Evolutionary conservation across 2,888 invertebrate species (phyloP), one percentile per base, ranked within the genome.

Genomic region (Clitarchus hookeri): DNA sequence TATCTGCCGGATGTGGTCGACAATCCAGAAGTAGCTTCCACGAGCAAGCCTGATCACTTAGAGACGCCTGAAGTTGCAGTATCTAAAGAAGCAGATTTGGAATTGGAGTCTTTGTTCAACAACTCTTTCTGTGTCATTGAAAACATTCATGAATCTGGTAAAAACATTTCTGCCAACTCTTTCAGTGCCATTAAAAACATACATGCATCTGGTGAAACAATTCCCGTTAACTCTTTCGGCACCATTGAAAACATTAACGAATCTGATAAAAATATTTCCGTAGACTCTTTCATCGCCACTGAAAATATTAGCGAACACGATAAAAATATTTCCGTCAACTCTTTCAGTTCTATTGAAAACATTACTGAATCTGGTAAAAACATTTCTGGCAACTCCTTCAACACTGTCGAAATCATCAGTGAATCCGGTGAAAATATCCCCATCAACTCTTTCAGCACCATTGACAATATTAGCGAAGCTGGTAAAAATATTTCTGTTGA

Each of bases 1-100:
- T 82, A 82, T 27, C 44, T 82, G 8, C 27, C 1, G 82, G 82
- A 82, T 19, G 82, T n/a, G 65, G 65, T n/a, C n/a, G 65, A 65
- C 65, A 65, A 65, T n/a, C 23, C 19, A 19, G 65, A 65, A 65
- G 8, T 19, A n/a, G 65, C 8, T 19, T 65, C 65, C n/a, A 19
- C n/a, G 2, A n/a, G n/a, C 19, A 65, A 65, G 65, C 23, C 65
- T 9, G 65, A 65, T n/a, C 65, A 19, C 23, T 48, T 48, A 48
- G 12, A 48, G 12, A 48, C 48, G 48, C 8, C 48, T 13, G 48
- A 48, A 48, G 65, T 1, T 8, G 65, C 65, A 9, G 23, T 4
- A n/a, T n/a, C 65, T n/a, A 65, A 65, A 65, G 65, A 23, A 65
- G 65, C 65, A n/a, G 65, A 65, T 65, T 65, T 65, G 65, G 65